Conservation (phyloP, 2,113 vertebrate genomes). For the Bubo blakistoni region DNA sequence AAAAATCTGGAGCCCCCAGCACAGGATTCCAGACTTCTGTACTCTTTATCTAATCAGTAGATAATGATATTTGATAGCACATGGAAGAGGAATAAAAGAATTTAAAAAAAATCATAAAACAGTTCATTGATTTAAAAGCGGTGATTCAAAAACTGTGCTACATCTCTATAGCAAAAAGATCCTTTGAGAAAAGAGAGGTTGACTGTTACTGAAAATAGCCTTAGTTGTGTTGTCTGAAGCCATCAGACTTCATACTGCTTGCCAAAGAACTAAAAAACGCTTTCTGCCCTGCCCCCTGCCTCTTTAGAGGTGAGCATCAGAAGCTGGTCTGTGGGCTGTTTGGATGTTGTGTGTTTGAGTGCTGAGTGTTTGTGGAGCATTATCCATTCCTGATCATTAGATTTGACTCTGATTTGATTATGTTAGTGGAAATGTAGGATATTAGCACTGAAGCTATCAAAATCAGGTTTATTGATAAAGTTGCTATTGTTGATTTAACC, state of each 20-base stretch:
- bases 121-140: background rate
- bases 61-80: background rate
- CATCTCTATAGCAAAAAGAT: background rate
- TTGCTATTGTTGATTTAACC: rapidly evolving
- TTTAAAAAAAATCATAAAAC: background rate
- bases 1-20: background rate
- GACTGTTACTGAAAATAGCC: background rate
- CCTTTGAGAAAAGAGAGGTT: background rate
- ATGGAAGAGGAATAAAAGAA: background rate
- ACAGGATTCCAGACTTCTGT: background rate
- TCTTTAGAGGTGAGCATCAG: background rate
- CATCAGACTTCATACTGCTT: background rate
- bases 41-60: background rate
- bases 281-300: too few species aligned
- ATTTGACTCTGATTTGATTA: background rate
- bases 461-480: background rate
- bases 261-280: background rate
- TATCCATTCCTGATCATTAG: background rate
- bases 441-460: background rate
- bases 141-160: background rate
- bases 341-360: background rate
- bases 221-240: background rate
- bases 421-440: background rate
- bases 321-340: background rate
- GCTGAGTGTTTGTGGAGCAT: background rate